Base-by-base conservation (phyloP, 2,113 vertebrate species). In the Peromyscus leucopus region DNA sequence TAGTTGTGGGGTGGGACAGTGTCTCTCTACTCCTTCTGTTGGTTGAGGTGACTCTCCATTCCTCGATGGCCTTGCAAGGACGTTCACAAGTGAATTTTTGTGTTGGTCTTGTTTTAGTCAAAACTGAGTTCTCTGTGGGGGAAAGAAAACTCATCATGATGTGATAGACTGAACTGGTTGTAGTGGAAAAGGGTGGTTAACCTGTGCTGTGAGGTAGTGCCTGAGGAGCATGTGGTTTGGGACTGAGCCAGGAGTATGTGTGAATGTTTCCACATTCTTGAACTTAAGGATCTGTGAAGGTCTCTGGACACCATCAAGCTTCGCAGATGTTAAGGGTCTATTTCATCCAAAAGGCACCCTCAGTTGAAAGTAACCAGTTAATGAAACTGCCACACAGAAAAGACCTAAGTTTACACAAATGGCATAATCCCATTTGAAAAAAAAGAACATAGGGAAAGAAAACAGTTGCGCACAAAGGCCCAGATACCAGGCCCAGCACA, bases 151-250 rank as follows among this genome's bases (percentile, higher is more conserved):
- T 79, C 83, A 46, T 46, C 31, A 39, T 48, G 42, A 89, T 11
- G 63, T 96, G 91, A 94, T 90, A 86, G 94, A 96, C 63, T 97
- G 74, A 89, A 93, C 78, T 59, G 69, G 86, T 79, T 96, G 89
- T 39, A 91, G 85, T 75, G 90, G 96, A 84, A 96, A 96, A 94
- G 87, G 72, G 89, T 90, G 57, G 72, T 65, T 94, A 91, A 83
- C 94, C 61, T 90, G 33, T 59, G 48, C 82, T 79, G 26, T 71
- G 86, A 89, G 69, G 51, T 12, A 36, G 15, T 63, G 42, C 16
- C 24, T 42, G 75, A 71, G 78, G 94, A 95, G 24, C 69, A 75
- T 28, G 63, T 61, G 89, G 89, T 76, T 95, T 97, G 95, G 94
- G 16, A 89, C 61, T 55, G 86, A 91, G 82, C 95, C 95, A 93